A percentile compares a stretch with the other conserved stretches of the same genome.
These are phyloP conservation scores for Zaprionus ghesquierei DNA, from an alignment of 1,140 invertebrate species.

Conservation along the genomic window DNA sequence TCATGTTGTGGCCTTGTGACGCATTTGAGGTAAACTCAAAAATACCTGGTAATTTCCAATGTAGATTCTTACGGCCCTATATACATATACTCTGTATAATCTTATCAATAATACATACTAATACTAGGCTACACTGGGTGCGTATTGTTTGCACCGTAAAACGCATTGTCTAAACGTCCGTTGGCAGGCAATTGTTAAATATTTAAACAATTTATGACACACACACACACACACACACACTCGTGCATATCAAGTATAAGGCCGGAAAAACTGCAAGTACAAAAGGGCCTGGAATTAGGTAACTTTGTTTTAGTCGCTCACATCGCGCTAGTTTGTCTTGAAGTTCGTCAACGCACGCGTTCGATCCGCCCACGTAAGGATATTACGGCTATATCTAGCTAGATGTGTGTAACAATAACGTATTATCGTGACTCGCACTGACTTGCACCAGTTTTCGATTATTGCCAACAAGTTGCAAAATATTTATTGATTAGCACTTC, in stretches of 20 bases:
- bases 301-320: slow-evolving; percentile 59
- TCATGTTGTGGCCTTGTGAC: slow-evolving; percentile 46
- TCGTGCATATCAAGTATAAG: slow-evolving; percentile 5
- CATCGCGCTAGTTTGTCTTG: slow-evolving; percentile 12
- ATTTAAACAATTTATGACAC: slow-evolving; percentile 78
- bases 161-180: slow-evolving; percentile 52
- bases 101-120: slow-evolving; percentile 59
- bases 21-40: slow-evolving; percentile 21
- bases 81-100: slow-evolving; percentile 37
- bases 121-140: slow-evolving; percentile 37
- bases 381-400: slow-evolving; percentile 17
- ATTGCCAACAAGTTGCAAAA: slow-evolving; percentile 68
- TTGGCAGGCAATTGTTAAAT: slow-evolving; percentile 74
- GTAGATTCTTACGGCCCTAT: slow-evolving; percentile 35
- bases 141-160: slow-evolving; percentile 42
- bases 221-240: slow-evolving; percentile 8
- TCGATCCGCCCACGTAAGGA: slow-evolving; percentile 34
- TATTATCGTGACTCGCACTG: slow-evolving; percentile 37
- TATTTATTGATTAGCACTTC: slow-evolving; percentile 61
- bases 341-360: slow-evolving; percentile 1
- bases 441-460: slow-evolving; percentile 54
- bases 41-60: slow-evolving; percentile 50
- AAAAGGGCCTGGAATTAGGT: slow-evolving; percentile 70
- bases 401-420: not conserved
- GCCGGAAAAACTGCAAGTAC: slow-evolving; percentile 39